phyloP scores from a whole-genome alignment of 2,797 vertebrate species.

The Eupleurogrammus muticus region DNA sequence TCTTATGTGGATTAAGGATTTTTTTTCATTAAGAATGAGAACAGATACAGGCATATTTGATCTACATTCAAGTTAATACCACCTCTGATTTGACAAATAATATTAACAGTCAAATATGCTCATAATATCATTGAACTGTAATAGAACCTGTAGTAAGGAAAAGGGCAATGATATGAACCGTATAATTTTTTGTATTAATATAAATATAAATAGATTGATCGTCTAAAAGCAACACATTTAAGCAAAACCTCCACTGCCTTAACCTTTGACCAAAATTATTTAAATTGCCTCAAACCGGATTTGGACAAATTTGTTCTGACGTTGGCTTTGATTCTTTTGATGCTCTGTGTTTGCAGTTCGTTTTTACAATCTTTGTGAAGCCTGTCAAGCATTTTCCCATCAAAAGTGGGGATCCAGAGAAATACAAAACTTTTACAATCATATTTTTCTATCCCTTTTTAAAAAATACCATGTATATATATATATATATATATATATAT shows the following conservation, averaged over 20 bases:
- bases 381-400: neutral
- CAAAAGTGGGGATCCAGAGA: neutral
- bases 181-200: neutral
- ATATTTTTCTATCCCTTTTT: neutral
- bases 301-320: constrained; percentile 2
- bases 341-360: neutral
- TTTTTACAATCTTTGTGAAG: neutral
- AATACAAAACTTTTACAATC: neutral
- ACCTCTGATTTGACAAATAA: constrained; percentile 1
- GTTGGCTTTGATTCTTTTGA: neutral
- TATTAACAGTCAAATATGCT: neutral
- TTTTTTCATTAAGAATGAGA: constrained; percentile 48
- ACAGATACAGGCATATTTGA: constrained; percentile 8
- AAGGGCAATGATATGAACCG: neutral
- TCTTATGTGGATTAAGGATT: constrained; percentile 22
- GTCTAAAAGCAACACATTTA: constrained; percentile 9
- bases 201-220: neutral
- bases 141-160: neutral
- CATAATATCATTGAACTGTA: constrained; percentile 1
- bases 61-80: constrained; percentile 8
- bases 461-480: too few relatives aligned
- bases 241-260: neutral
- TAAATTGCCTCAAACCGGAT: constrained; percentile 6
- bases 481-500: too few relatives aligned
- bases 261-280: neutral